Percentiles rank a stretch among this genome's conserved stretches.
Evolutionary conservation across 2,113 vertebrate species (phyloP).

Genomic region (Oncorhynchus clarkii): DNA sequence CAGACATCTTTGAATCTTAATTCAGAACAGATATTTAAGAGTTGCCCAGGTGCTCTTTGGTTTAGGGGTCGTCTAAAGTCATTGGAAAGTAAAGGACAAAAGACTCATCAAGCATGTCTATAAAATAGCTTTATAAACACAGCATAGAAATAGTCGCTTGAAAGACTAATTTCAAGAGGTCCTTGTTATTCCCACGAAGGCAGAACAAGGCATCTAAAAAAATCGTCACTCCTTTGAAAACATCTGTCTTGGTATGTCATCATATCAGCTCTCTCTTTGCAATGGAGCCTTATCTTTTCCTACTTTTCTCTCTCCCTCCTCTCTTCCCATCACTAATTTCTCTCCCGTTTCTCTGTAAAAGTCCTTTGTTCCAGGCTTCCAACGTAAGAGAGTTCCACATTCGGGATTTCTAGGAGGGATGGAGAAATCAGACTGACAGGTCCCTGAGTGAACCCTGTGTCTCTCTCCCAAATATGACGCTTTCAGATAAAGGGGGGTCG

Average conservation of each 20-base stretch:
- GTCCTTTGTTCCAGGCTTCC: conserved; percentile 13
- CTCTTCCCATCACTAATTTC: conserved; percentile 11
- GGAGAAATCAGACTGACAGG: conserved; percentile 43
- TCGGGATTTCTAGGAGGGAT: neutral
- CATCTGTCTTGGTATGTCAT: neutral
- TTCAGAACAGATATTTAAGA: no score
- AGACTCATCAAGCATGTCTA: no score
- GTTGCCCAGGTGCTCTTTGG: no score
- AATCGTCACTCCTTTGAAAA: no score
- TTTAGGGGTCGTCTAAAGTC: no score
- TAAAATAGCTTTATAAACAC: no score
- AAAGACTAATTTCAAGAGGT: no score
- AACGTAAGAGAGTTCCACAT: conserved; percentile 11
- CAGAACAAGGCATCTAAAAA: no score
- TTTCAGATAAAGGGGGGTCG: conserved; percentile 8
- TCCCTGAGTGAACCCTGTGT: conserved; percentile 20
- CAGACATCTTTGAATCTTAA: no score
- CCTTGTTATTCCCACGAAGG: no score
- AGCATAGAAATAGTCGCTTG: no score
- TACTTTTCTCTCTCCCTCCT: conserved; percentile 2
- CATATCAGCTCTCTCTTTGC: neutral
- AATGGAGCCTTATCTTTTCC: neutral
- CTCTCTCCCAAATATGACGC: conserved; percentile 31
- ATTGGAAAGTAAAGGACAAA: no score
- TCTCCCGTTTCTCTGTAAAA: conserved; percentile 16